Evolutionary conservation across 2,113 vertebrate species (phyloP).

Genomic region (Hippotragus niger): DNA sequence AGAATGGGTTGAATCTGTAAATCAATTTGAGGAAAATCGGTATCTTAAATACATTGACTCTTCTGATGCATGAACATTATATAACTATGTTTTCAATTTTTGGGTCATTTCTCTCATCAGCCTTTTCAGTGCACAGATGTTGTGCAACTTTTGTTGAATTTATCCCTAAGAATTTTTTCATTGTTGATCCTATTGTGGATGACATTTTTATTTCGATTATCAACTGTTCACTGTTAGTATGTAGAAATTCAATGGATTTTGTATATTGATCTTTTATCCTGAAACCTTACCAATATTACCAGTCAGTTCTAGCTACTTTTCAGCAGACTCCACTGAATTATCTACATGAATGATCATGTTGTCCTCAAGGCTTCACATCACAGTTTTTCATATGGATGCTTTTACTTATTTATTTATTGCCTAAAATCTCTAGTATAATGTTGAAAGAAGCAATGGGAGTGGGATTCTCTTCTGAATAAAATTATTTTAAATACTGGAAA

Average conservation of each 20-base stretch:
- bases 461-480: neutral
- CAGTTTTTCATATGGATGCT: neutral
- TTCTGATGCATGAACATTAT: neutral
- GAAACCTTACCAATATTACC: neutral
- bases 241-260: neutral
- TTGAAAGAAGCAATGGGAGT: neutral
- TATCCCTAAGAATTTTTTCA: neutral
- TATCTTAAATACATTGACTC: neutral
- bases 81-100: neutral
- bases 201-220: neutral
- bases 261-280: neutral
- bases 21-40: neutral
- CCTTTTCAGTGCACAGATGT: neutral
- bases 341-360: neutral
- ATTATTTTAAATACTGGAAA: neutral
- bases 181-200: neutral
- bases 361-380: neutral
- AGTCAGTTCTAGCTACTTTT: neutral
- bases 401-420: neutral
- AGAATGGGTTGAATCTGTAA: neutral
- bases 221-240: neutral
- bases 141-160: neutral
- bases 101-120: neutral
- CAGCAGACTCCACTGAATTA: neutral
- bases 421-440: neutral